Base-by-base conservation (phyloP, 2,113 vertebrate genomes). In the Camelus dromedarius region DNA sequence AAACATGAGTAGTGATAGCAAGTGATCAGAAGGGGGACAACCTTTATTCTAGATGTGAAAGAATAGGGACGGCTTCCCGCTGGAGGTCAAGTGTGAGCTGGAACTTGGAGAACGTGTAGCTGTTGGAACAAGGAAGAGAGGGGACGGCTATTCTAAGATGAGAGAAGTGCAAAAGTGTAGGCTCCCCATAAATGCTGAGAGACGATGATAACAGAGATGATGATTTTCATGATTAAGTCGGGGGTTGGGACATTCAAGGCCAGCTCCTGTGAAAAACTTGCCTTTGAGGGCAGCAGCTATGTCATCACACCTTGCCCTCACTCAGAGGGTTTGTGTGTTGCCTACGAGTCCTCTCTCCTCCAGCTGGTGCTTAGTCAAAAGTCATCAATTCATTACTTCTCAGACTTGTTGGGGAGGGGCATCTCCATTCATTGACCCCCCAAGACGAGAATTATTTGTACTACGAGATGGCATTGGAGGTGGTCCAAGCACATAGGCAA, bases 401-500 rank as follows among this genome's bases (percentile, higher is more conserved):
- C 93, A 98, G 97, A 2, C 48, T 32, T 20, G 12, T 93, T 97
- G 32, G 52, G 30, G 35, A 56, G 38, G 2, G 38, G 97, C 94
- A 96, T 95, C 93, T 90, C 95, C 93, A 82, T 73, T 84, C 92
- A 94, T 94, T 91, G 64, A 96, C 96, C 93, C 81, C 81, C 75
- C 50, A 86, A 97, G 98, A 95, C 75, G 52, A 56, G 91, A 97
- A 95, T 97, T 97, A 97, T 97, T 97, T 97, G 97, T 94, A 95
- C 67, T 93, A 91, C 14, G 70, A 97, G 97, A 98, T 98, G 80
- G 93, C 95, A 84, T n/a, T 98, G 98, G 98, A 98, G 0, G 0
- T 64, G 89, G 89, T 95, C 98, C 98, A 98, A 73, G 94, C 96
- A 97, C 96, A 98, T 73, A 98, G 98, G 54, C 97, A 95, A 11